A percentile compares a stretch with the other conserved stretches of the same genome.
Conservation (phyloP, 2,797 vertebrate species). For the Peromyscus nudipes region DNA sequence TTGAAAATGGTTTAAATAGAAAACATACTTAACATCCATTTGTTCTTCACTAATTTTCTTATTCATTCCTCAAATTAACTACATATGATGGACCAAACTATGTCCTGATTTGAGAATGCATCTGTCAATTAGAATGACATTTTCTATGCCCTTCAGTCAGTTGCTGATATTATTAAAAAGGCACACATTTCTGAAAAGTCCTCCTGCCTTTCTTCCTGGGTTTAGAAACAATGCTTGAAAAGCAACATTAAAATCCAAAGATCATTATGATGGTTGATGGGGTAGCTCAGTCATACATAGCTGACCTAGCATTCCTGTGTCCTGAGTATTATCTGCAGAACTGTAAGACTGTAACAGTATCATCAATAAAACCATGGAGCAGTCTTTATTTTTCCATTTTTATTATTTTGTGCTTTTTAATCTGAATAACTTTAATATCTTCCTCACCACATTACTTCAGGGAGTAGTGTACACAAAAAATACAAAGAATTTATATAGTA, state of each 20-base stretch:
- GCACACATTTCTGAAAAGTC: conserved; percentile 10
- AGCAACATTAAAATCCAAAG: background rate
- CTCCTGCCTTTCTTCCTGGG: background rate
- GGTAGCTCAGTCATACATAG: background rate
- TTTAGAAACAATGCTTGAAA: background rate
- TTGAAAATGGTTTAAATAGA: conserved; percentile 31
- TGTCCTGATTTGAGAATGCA: background rate
- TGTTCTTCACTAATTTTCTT: conserved; percentile 7
- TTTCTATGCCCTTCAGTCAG: background rate
- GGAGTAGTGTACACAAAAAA: background rate
- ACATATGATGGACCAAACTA: background rate
- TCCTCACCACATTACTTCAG: background rate
- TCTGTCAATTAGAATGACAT: background rate
- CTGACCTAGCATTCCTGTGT: background rate
- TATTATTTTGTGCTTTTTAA: background rate
- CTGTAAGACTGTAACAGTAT: background rate
- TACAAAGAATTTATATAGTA: background rate
- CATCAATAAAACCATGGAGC: background rate
- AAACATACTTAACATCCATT: background rate
- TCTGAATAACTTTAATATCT: conserved; percentile 18
- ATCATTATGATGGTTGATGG: background rate
- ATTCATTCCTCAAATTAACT: conserved; percentile 34
- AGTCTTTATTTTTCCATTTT: background rate
- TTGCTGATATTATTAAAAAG: conserved; percentile 36
- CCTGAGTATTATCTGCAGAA: background rate